Conservation (phyloP, 1,140 invertebrate genomes). For the Lethrus apterus region DNA sequence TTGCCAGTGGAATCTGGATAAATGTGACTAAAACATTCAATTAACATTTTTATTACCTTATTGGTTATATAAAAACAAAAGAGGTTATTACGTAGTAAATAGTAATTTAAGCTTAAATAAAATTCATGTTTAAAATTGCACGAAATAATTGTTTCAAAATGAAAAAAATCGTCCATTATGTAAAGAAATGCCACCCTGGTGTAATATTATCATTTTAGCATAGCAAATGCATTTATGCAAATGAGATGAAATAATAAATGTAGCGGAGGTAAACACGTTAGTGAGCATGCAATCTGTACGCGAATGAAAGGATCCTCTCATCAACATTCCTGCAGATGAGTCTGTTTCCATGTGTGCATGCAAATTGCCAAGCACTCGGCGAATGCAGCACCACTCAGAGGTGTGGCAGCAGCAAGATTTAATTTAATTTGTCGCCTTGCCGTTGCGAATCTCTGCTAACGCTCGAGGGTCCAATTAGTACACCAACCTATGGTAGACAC, state of each 20-base stretch:
- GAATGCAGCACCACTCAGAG: constrained; percentile 19
- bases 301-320: constrained; percentile 11
- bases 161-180: neutral
- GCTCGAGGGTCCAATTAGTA: constrained; percentile 33
- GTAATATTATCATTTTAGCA: constrained; percentile 10
- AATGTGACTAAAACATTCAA: too few relatives aligned
- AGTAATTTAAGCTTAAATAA: neutral
- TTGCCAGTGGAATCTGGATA: too few relatives aligned
- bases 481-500: constrained; percentile 22
- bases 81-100: neutral
- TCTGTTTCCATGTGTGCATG: constrained; percentile 19
- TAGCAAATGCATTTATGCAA: constrained; percentile 16
- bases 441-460: constrained; percentile 16
- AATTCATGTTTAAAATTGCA: too few relatives aligned
- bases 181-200: neutral
- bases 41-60: too few relatives aligned
- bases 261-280: constrained; percentile 20
- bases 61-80: constrained; percentile 7
- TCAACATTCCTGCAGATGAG: constrained; percentile 19
- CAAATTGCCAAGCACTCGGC: constrained; percentile 21
- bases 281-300: constrained; percentile 10
- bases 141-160: too few relatives aligned
- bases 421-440: constrained; percentile 34
- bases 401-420: constrained; percentile 30
- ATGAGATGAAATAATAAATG: constrained; percentile 20